Evolutionary conservation across 1,140 invertebrate genomes (phyloP).

Genomic region (Bombus huntii): DNA sequence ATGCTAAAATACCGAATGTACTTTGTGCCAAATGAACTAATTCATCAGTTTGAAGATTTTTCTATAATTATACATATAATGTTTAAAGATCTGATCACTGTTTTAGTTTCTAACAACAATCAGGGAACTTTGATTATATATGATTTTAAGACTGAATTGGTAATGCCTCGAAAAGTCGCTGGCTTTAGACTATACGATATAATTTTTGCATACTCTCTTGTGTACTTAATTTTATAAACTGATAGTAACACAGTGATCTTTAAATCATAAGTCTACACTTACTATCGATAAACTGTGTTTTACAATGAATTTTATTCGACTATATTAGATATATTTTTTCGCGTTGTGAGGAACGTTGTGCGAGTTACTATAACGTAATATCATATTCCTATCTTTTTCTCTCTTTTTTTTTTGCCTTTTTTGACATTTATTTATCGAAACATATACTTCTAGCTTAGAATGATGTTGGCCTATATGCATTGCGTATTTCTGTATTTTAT

Average conservation of each 20-base stretch:
- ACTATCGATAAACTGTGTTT: conserved; percentile 41
- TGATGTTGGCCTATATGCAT: conserved; percentile 27
- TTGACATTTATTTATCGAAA: conserved; percentile 37
- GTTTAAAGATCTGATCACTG: conserved; percentile 47
- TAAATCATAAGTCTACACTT: conserved; percentile 30
- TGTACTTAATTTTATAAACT: conserved; percentile 60
- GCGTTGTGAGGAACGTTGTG: neutral
- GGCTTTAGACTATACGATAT: conserved; percentile 63
- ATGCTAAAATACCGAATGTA: conserved; percentile 73
- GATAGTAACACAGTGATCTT: conserved; percentile 58
- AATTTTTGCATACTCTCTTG: conserved; percentile 60
- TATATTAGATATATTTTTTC: conserved; percentile 41
- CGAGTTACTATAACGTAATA: conserved; percentile 25
- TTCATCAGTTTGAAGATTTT: conserved; percentile 43
- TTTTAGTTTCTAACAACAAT: conserved; percentile 57
- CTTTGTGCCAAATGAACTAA: conserved; percentile 76
- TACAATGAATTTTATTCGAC: conserved; percentile 40
- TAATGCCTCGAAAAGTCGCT: conserved; percentile 63
- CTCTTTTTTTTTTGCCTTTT: neutral
- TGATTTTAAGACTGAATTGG: conserved; percentile 72
- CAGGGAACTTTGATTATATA: conserved; percentile 52
- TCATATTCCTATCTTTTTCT: conserved; percentile 18
- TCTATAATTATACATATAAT: conserved; percentile 26
- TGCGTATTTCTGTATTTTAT: conserved; percentile 19
- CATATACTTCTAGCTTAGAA: conserved; percentile 37